These are phyloP conservation scores for Calliphora vomitoria DNA, from an alignment of 2,888 invertebrate species.

Conservation along the genomic window DNA sequence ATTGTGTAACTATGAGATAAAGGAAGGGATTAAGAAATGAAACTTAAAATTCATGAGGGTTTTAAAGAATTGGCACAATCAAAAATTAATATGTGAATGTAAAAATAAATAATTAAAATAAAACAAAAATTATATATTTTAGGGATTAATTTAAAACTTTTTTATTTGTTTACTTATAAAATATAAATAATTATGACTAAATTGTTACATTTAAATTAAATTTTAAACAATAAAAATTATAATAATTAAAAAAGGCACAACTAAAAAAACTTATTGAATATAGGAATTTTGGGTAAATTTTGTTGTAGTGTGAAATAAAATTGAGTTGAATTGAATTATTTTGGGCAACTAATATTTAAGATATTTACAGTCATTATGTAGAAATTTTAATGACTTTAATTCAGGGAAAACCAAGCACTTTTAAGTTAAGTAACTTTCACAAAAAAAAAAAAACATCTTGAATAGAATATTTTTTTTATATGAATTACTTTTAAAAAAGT, in stretches of 20 bases:
- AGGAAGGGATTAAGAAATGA: neutral
- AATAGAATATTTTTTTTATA: too few species aligned
- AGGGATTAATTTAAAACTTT: slow-evolving; percentile 11
- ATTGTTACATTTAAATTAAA: slow-evolving; percentile 6
- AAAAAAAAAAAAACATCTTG: too few species aligned
- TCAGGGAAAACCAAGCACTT: too few species aligned
- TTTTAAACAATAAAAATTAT: neutral
- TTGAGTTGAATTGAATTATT: neutral
- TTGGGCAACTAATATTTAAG: too few species aligned
- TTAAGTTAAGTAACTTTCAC: too few species aligned
- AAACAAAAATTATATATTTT: slow-evolving; percentile 36
- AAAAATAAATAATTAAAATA: slow-evolving; percentile 14
- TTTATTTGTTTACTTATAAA: slow-evolving; percentile 33
- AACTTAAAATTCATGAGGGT: neutral
- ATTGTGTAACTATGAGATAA: slow-evolving; percentile 64
- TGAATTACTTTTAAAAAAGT: too few species aligned
- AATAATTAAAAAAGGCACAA: slow-evolving; percentile 31
- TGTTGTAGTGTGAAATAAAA: neutral
- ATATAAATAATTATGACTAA: slow-evolving; percentile 24
- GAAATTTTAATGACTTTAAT: too few species aligned
- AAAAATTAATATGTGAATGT: neutral
- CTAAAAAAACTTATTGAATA: neutral
- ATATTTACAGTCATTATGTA: too few species aligned
- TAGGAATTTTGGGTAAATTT: neutral
- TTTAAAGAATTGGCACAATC: slow-evolving; percentile 36